phyloP scores from a whole-genome alignment of 2,888 invertebrate genomes.

The Lasioglossum vierecki region DNA sequence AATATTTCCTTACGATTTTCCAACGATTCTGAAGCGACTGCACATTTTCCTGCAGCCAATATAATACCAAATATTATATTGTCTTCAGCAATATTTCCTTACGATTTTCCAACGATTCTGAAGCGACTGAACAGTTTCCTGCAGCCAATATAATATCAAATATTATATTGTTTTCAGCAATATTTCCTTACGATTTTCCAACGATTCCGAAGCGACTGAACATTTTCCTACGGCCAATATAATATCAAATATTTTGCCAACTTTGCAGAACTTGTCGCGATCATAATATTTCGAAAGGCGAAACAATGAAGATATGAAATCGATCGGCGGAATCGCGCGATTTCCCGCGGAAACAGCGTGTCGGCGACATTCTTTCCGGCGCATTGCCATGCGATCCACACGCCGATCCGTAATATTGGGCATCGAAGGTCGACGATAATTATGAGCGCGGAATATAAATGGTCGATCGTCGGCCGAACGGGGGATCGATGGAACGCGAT shows the following conservation, averaged over 20 bases:
- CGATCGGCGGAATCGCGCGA: constrained; percentile 7
- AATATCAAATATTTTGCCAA: background rate
- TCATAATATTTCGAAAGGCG: background rate
- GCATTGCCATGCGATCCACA: constrained; percentile 66
- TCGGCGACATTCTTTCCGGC: constrained; percentile 24
- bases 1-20: too few relatives aligned
- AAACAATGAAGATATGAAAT: background rate
- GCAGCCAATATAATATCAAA: too few relatives aligned
- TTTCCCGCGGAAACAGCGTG: constrained; percentile 43
- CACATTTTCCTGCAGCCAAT: too few relatives aligned
- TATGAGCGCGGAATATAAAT: constrained; percentile 71
- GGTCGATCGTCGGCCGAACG: constrained; percentile 57
- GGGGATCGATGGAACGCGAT: constrained; percentile 62
- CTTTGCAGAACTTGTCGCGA: too few relatives aligned
- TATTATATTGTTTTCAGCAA: too few relatives aligned
- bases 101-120: too few relatives aligned
- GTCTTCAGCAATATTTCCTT: too few relatives aligned
- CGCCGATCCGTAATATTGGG: constrained; percentile 63
- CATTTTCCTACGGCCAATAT: rapidly evolving
- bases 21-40: too few relatives aligned
- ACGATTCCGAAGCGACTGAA: too few relatives aligned
- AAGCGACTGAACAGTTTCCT: too few relatives aligned
- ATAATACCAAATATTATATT: too few relatives aligned
- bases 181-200: too few relatives aligned
- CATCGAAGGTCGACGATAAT: constrained; percentile 68